Percentiles rank a stretch among this genome's conserved stretches.
Evolutionary conservation across 2,113 vertebrate species (phyloP).

Genomic region (Heliornis fulica): DNA sequence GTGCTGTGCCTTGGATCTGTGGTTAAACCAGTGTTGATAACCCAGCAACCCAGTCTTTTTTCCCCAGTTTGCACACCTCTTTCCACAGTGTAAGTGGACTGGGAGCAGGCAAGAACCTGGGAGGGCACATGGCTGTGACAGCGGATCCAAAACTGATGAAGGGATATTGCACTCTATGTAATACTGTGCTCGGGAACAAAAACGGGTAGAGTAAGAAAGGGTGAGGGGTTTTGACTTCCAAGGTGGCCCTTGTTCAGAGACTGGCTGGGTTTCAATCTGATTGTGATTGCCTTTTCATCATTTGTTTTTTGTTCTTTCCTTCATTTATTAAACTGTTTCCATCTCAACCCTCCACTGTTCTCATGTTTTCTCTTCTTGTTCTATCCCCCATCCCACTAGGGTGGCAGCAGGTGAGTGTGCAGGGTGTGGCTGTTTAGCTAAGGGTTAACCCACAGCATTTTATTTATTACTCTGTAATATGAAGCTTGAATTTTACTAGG

Average conservation of each 20-base stretch:
- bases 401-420: neutral
- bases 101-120: neutral
- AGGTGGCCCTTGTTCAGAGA: neutral
- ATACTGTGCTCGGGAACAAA: neutral
- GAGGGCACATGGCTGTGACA: neutral
- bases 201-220: neutral
- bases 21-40: neutral
- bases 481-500: neutral
- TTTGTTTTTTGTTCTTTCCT: neutral
- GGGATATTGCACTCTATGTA: neutral
- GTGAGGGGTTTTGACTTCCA: neutral
- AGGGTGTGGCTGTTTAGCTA: neutral
- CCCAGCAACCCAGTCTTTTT: neutral
- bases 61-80: neutral
- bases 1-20: neutral
- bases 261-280: neutral
- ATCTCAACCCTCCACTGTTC: neutral
- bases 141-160: neutral
- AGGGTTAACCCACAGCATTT: neutral
- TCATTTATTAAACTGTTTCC: neutral
- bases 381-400: neutral
- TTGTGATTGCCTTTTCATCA: neutral
- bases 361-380: fast-evolving
- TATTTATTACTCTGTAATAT: neutral
- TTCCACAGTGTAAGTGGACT: neutral